Conservation (phyloP, 2,797 vertebrate species). For the Synaphobranchus kaupii region DNA sequence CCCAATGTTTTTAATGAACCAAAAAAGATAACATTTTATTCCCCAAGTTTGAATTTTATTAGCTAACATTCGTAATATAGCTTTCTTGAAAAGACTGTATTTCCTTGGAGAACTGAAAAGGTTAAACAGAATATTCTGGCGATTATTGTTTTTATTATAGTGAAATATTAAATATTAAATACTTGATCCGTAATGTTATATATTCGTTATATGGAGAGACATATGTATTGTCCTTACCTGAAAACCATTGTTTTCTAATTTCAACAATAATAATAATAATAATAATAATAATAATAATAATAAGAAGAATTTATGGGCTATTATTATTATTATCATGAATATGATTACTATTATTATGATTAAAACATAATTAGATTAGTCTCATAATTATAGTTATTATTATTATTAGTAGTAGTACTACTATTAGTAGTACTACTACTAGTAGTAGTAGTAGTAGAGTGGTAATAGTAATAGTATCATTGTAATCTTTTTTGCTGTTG, state of each 20-base stretch:
- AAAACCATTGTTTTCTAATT: background rate
- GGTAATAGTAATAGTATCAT: no score
- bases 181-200: background rate
- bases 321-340: no score
- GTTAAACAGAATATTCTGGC: no score
- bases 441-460: no score
- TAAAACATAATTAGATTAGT: no score
- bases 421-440: no score
- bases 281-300: background rate
- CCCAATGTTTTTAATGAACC: background rate
- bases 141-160: background rate
- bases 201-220: background rate
- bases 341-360: no score
- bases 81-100: background rate
- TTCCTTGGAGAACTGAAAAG: background rate
- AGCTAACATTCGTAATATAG: background rate
- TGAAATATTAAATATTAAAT: conserved; percentile 8
- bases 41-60: background rate
- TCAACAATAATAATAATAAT: background rate
- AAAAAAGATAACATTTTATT: background rate
- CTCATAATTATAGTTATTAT: no score
- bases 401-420: no score
- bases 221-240: background rate
- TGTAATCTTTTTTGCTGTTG: no score
- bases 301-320: no score